A percentile compares a stretch with the other conserved stretches of the same genome.
phyloP scores from a whole-genome alignment of 2,113 vertebrate species.

The Mustela nigripes region DNA sequence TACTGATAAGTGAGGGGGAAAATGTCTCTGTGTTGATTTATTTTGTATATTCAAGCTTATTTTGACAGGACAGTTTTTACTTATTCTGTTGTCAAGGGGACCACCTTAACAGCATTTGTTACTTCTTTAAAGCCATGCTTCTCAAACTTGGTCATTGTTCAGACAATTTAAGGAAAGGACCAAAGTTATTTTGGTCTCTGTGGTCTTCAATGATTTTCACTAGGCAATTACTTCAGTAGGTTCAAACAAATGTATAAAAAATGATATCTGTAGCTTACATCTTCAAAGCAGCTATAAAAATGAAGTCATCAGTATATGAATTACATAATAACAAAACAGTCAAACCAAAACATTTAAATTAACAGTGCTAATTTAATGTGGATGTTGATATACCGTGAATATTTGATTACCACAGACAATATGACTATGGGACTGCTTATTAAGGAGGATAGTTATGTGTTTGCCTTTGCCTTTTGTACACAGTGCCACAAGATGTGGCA shows the following conservation, averaged over 20 bases:
- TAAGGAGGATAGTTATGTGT: not conserved
- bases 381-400: not conserved
- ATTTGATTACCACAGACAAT: not conserved
- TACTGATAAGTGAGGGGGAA: not conserved
- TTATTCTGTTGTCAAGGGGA: not conserved
- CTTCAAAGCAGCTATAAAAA: conserved; percentile 12
- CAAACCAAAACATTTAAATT: conserved; percentile 29
- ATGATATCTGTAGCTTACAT: not conserved
- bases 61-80: not conserved
- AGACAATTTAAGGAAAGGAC: conserved; percentile 20
- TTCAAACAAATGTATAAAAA: conserved; percentile 1
- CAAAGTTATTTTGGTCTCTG: conserved; percentile 5
- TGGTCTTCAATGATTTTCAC: conserved; percentile 14
- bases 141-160: conserved; percentile 38
- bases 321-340: not conserved
- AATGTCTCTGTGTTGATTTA: not conserved
- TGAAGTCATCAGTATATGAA: not conserved
- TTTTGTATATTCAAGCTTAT: not conserved
- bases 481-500: not conserved
- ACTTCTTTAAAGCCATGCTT: not conserved
- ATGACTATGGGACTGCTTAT: not conserved
- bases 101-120: not conserved
- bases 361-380: not conserved
- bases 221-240: not conserved
- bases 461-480: not conserved